Percentiles rank a stretch among this genome's conserved stretches.
These are phyloP conservation scores for Gymnodraco acuticeps DNA, from an alignment of 2,797 vertebrate genomes.

Conservation along the genomic window DNA sequence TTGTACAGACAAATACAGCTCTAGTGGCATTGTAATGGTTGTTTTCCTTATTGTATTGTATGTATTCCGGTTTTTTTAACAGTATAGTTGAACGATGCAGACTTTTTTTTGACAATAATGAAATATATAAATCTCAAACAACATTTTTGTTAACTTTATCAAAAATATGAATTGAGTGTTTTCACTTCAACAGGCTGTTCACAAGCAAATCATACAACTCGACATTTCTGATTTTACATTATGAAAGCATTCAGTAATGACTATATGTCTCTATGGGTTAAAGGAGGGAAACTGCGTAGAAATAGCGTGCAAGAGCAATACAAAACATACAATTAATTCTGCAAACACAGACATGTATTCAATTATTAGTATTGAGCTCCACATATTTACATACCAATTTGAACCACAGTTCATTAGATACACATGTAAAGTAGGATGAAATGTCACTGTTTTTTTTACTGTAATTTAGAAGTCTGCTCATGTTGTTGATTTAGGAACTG, in stretches of 20 bases:
- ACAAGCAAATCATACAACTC: neutral
- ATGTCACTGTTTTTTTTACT: neutral
- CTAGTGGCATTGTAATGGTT: neutral
- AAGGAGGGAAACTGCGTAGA: neutral
- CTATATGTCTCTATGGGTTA: neutral
- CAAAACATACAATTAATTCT: neutral
- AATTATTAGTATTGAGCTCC: neutral
- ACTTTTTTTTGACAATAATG: no score
- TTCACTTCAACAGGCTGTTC: neutral
- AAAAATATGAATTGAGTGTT: neutral
- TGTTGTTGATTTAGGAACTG: neutral
- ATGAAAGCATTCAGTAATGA: slow-evolving; percentile 1
- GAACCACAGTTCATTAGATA: slow-evolving; percentile 4
- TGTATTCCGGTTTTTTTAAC: no score
- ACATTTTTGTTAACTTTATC: neutral
- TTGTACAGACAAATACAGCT: neutral
- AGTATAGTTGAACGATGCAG: no score
- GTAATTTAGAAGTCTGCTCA: neutral
- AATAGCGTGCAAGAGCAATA: neutral
- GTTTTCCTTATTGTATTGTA: no score
- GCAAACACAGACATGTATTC: neutral
- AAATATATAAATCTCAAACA: neutral
- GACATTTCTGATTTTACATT: neutral
- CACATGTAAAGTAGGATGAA: slow-evolving; percentile 4
- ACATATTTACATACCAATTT: slow-evolving; percentile 6